Percentiles rank a stretch among this genome's conserved stretches.
Conservation (phyloP, 2,888 invertebrate species). For the Agrotis clavis region DNA sequence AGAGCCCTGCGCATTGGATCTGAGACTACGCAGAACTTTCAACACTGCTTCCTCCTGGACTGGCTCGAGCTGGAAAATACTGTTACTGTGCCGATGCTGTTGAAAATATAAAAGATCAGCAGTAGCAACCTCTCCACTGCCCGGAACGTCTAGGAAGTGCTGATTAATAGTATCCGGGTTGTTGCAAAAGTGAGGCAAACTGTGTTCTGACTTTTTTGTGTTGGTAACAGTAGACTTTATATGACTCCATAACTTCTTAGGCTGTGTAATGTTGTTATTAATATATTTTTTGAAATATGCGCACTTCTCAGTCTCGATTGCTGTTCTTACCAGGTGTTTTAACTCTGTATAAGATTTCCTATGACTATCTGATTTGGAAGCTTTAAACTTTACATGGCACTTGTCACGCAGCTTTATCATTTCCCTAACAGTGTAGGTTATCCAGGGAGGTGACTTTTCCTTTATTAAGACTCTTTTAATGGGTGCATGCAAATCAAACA, state of each 20-base stretch:
- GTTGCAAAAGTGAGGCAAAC: no score
- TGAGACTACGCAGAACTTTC: no score
- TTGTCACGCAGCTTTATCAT: no score
- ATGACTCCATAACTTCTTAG: no score
- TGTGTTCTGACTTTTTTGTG: neutral
- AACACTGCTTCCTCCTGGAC: neutral
- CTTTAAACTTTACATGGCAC: neutral
- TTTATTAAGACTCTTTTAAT: neutral
- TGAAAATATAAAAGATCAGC: neutral
- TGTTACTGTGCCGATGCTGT: neutral
- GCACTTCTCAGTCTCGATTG: no score
- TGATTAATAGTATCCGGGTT: neutral
- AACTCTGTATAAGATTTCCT: neutral
- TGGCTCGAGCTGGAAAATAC: neutral
- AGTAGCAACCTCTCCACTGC: neutral
- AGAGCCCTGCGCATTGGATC: no score
- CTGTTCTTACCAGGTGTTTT: neutral
- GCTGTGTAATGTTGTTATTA: no score
- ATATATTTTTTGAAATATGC: no score
- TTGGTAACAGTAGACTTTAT: no score
- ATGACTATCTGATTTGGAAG: neutral
- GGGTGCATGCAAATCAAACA: conserved; percentile 3
- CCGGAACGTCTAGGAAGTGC: neutral
- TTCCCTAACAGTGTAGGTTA: no score
- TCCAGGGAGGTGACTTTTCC: no score